A percentile compares a stretch with the other conserved stretches of the same genome.
Evolutionary conservation across 2,888 invertebrate genomes (phyloP).

Genomic region (Melolontha melolontha): DNA sequence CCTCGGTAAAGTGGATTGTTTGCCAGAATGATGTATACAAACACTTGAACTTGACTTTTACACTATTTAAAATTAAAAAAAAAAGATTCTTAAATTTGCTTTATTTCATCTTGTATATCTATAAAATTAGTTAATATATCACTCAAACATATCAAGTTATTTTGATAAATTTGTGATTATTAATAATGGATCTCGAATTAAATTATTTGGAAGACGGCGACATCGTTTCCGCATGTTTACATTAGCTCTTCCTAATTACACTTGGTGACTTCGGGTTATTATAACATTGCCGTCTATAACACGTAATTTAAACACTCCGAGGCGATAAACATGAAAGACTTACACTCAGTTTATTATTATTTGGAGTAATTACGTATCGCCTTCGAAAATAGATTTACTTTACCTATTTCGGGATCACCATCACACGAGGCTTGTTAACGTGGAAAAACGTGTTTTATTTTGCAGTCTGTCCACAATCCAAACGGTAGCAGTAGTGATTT

Average conservation of each 20-base stretch:
- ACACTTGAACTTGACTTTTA: too few species aligned
- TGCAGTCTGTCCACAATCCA: slow-evolving; percentile 60
- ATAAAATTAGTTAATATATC: too few species aligned
- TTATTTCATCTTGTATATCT: too few species aligned
- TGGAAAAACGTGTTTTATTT: slow-evolving; percentile 3
- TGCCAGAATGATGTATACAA: too few species aligned
- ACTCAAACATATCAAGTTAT: too few species aligned
- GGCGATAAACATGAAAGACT: slow-evolving; percentile 30
- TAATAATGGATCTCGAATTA: too few species aligned
- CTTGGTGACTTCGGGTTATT: slow-evolving; percentile 4
- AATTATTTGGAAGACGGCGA: too few species aligned
- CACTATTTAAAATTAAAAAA: too few species aligned
- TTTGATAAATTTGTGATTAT: too few species aligned
- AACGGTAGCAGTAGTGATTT: slow-evolving; percentile 55
- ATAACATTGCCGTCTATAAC: background rate
- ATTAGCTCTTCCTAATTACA: background rate
- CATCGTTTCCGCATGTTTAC: slow-evolving; percentile 7
- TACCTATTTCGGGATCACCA: slow-evolving; percentile 6
- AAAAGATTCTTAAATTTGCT: too few species aligned
- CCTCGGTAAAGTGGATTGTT: too few species aligned
- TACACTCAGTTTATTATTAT: slow-evolving; percentile 26
- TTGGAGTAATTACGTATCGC: slow-evolving; percentile 17
- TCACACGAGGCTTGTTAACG: too few species aligned
- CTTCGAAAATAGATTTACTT: slow-evolving; percentile 14
- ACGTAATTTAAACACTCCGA: slow-evolving; percentile 19